Evolutionary conservation across 2,113 vertebrate species (phyloP).

Genomic region (Malurus elegans): DNA sequence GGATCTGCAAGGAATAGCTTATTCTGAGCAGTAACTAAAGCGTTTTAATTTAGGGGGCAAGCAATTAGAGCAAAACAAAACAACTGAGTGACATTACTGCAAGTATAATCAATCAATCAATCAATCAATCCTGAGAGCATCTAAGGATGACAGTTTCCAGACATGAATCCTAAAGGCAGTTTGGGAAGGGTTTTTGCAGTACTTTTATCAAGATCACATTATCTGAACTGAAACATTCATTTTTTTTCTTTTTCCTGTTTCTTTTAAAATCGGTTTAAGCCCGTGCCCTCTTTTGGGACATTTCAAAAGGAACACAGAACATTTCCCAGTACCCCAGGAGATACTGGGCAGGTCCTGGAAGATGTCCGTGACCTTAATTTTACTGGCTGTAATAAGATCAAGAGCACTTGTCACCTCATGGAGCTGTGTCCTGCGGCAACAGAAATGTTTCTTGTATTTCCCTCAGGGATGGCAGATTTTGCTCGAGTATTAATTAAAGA

Average conservation of each 20-base stretch:
- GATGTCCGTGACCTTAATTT: neutral
- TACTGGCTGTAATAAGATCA: neutral
- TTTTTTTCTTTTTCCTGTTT: neutral
- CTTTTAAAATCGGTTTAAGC: neutral
- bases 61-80: neutral
- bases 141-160: neutral
- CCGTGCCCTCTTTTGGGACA: neutral
- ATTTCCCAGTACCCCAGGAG: neutral
- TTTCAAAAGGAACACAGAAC: neutral
- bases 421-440: neutral
- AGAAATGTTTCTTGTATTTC: neutral
- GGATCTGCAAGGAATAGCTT: neutral
- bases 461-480: neutral
- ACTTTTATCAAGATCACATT: neutral
- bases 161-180: neutral
- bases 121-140: neutral
- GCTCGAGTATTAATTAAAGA: slow-evolving; percentile 33
- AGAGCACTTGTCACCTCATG: neutral
- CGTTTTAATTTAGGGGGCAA: neutral
- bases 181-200: neutral
- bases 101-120: neutral
- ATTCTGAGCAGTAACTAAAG: neutral
- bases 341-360: neutral
- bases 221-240: neutral
- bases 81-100: neutral